Conservation (phyloP, 2,888 invertebrate species). For the Tryphoninae sp. region DNA sequence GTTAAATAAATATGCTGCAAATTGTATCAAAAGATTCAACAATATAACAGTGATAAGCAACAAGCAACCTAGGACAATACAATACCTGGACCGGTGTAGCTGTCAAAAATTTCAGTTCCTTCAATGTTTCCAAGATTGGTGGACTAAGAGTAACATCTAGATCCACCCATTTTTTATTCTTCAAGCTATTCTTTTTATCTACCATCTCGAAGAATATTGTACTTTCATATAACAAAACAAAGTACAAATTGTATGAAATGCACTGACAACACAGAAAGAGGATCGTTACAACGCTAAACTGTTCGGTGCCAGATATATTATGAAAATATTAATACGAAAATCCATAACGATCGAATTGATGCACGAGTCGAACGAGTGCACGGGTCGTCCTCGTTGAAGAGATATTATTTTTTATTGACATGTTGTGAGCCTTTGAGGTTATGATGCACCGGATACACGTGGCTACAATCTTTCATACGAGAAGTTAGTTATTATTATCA, state of each 20-base stretch:
- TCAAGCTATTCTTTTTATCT: slow-evolving; percentile 65
- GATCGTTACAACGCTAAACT: no score
- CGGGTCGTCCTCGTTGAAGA: neutral
- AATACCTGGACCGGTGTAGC: slow-evolving; percentile 85
- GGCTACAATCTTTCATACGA: neutral
- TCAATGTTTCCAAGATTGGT: slow-evolving; percentile 81
- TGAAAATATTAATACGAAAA: neutral
- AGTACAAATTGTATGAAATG: neutral
- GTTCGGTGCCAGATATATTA: no score
- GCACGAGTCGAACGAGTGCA: neutral
- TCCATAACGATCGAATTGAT: neutral
- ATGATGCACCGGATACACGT: slow-evolving; percentile 30
- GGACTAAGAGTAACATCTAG: slow-evolving; percentile 81
- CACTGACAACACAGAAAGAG: no score
- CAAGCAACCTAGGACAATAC: slow-evolving; percentile 12
- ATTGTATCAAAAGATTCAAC: no score
- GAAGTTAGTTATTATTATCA: no score
- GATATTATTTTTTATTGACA: neutral
- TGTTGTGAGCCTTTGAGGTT: slow-evolving; percentile 13
- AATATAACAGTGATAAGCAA: slow-evolving; percentile 7
- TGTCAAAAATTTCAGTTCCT: slow-evolving; percentile 82
- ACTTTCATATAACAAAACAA: neutral
- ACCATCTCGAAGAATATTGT: slow-evolving; percentile 31
- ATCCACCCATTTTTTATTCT: slow-evolving; percentile 81
- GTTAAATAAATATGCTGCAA: no score